Percentiles rank a stretch among this genome's conserved stretches.
These are phyloP conservation scores for Alosa sapidissima DNA, from an alignment of 2,797 vertebrate genomes.

Conservation along the genomic window DNA sequence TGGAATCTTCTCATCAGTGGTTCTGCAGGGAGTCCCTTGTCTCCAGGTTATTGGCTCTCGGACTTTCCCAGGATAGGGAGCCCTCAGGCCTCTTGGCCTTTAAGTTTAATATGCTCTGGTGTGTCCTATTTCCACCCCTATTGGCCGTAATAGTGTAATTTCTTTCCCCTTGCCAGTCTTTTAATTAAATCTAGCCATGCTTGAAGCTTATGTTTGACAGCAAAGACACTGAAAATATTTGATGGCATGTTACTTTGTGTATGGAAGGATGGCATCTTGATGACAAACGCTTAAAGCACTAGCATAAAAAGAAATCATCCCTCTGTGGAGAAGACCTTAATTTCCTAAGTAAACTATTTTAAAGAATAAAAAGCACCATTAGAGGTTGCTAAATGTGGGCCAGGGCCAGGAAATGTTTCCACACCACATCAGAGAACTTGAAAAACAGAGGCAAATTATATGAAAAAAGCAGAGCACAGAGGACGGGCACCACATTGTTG, in stretches of 20 bases:
- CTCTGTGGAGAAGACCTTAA: not conserved
- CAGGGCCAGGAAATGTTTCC: not conserved
- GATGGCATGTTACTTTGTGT: not conserved
- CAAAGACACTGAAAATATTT: not conserved
- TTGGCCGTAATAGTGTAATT: conserved; percentile 50
- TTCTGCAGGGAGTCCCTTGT: conserved; percentile 64
- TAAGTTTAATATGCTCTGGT: conserved; percentile 57
- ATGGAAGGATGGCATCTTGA: not conserved
- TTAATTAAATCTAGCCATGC: conserved; percentile 62
- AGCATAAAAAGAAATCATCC: not conserved
- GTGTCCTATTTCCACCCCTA: conserved; percentile 39
- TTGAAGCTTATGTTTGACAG: not conserved
- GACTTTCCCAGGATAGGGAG: conserved; percentile 65
- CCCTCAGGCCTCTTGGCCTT: conserved; percentile 57
- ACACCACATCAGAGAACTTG: conserved; percentile 69
- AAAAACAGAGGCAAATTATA: conserved; percentile 45
- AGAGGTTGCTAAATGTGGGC: not conserved
- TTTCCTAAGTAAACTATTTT: not conserved
- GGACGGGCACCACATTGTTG: conserved; percentile 70
- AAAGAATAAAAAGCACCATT: not conserved
- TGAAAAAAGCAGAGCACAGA: conserved; percentile 36
- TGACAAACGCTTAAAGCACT: not conserved
- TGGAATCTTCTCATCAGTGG: conserved; percentile 69
- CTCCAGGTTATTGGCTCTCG: conserved; percentile 61
- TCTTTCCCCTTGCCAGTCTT: conserved; percentile 43